phyloP scores from a whole-genome alignment of 2,888 invertebrate genomes.

The Lasius platythorax region DNA sequence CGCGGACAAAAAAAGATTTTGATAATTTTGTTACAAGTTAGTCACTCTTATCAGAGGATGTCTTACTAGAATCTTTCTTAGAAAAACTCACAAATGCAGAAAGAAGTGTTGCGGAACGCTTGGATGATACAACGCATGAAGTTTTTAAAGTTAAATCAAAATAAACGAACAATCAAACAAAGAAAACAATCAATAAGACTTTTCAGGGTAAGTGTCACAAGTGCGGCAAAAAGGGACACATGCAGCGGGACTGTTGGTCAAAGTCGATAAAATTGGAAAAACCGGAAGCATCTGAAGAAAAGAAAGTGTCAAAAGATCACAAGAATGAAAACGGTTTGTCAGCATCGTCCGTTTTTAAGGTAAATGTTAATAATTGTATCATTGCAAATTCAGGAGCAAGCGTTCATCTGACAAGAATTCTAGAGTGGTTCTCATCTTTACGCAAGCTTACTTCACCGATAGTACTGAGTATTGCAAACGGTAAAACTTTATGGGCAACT shows the following conservation, averaged over 20 bases:
- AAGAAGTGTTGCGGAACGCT: slow-evolving; percentile 35
- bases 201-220: slow-evolving; percentile 46
- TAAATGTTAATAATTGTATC: background rate
- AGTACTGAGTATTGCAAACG: slow-evolving; percentile 35
- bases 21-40: slow-evolving; percentile 46
- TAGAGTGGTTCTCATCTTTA: slow-evolving; percentile 46
- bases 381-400: slow-evolving; percentile 52
- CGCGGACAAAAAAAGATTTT: too few relatives aligned
- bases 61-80: slow-evolving; percentile 42
- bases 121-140: slow-evolving; percentile 28
- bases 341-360: slow-evolving; percentile 20
- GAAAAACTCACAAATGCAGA: slow-evolving; percentile 48
- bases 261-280: slow-evolving; percentile 20
- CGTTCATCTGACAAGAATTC: slow-evolving; percentile 42
- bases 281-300: background rate
- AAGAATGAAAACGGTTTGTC: slow-evolving; percentile 7
- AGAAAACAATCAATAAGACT: slow-evolving; percentile 14
- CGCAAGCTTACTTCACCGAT: slow-evolving; percentile 30
- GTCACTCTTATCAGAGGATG: slow-evolving; percentile 51
- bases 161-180: slow-evolving; percentile 4
- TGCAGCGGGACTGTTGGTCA: slow-evolving; percentile 16
- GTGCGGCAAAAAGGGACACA: slow-evolving; percentile 41
- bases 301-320: slow-evolving; percentile 14
- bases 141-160: slow-evolving; percentile 30
- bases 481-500: slow-evolving; percentile 34